A percentile compares a stretch with the other conserved stretches of the same genome.
These are phyloP conservation scores for Achlya flavicornis DNA, from an alignment of 2,888 invertebrate species.

Conservation along the genomic window DNA sequence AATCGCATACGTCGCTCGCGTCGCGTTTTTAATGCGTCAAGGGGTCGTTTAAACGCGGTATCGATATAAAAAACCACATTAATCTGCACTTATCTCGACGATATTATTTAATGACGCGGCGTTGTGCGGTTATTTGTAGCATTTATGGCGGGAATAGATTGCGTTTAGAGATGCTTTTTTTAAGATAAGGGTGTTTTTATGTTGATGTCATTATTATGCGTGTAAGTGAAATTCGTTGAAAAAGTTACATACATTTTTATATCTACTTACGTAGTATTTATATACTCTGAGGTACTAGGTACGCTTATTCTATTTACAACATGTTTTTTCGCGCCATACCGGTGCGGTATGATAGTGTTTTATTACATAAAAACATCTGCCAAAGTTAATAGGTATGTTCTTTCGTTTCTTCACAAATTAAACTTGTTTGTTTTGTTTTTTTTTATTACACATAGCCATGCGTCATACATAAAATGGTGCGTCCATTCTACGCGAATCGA, in stretches of 20 bases:
- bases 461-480: no score
- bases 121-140: slow-evolving; percentile 81
- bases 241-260: neutral
- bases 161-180: slow-evolving; percentile 60
- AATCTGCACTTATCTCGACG: slow-evolving; percentile 80
- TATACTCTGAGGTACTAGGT: neutral
- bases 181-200: slow-evolving; percentile 65
- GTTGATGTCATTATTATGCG: slow-evolving; percentile 50
- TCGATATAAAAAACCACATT: slow-evolving; percentile 79
- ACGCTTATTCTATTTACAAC: no score
- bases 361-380: no score
- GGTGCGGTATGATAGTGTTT: no score
- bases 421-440: no score
- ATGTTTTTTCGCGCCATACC: no score
- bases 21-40: slow-evolving; percentile 67
- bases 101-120: slow-evolving; percentile 82
- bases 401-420: no score
- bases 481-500: no score
- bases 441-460: no score
- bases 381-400: no score
- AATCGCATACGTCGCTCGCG: slow-evolving; percentile 66
- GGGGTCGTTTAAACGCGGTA: slow-evolving; percentile 65
- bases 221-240: slow-evolving; percentile 54
- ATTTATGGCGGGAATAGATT: slow-evolving; percentile 69
- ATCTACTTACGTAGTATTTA: no score